phyloP scores from a whole-genome alignment of 2,888 invertebrate genomes.

The Hemithea aestivaria region DNA sequence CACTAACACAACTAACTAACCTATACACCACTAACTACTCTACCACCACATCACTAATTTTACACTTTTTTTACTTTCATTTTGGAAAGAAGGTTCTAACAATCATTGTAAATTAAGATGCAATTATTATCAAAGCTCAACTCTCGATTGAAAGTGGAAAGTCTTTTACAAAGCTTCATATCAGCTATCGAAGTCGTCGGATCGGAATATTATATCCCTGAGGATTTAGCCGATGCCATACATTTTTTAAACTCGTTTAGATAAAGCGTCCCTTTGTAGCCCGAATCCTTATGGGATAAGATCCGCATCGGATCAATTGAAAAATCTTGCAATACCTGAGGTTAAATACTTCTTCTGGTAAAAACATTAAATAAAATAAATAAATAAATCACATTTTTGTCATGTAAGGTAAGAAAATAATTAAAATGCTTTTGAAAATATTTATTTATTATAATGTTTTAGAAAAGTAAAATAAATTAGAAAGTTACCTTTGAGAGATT shows the following conservation, averaged over 20 bases:
- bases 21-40: too few species aligned
- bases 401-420: too few species aligned
- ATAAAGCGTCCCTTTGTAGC: slow-evolving; percentile 35
- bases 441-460: too few species aligned
- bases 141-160: slow-evolving; percentile 14
- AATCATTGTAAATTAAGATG: slow-evolving; percentile 17
- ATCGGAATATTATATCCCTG: slow-evolving; percentile 33
- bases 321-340: slow-evolving; percentile 17
- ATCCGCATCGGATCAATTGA: slow-evolving; percentile 26
- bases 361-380: too few species aligned
- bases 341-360: slow-evolving; percentile 11
- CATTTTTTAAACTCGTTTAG: slow-evolving; percentile 37
- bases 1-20: too few species aligned
- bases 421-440: too few species aligned
- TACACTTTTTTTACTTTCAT: too few species aligned
- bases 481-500: too few species aligned
- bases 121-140: slow-evolving; percentile 2
- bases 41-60: too few species aligned
- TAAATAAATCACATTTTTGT: too few species aligned
- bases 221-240: slow-evolving; percentile 27
- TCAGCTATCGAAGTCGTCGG: slow-evolving; percentile 20
- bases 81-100: too few species aligned
- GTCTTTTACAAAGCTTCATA: slow-evolving; percentile 14
- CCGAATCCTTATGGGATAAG: slow-evolving; percentile 31
- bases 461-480: too few species aligned